Evolutionary conservation across 2,113 vertebrate species (phyloP).

Genomic region (Ochotona curzoniae): DNA sequence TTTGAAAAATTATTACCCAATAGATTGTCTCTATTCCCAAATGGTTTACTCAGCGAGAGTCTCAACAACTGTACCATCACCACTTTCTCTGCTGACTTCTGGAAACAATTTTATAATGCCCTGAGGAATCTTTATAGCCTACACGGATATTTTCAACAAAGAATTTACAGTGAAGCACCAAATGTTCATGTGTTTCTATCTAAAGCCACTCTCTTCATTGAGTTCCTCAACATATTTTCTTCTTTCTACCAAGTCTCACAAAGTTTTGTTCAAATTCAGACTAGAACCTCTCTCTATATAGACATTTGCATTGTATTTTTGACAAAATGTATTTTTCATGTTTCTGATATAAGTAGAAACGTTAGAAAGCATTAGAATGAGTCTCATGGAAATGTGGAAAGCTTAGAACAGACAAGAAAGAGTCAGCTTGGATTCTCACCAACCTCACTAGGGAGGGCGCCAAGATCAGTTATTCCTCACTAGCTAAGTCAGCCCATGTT

Average conservation of each 20-base stretch:
- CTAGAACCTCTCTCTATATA: not conserved
- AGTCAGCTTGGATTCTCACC: too few relatives aligned
- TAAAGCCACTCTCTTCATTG: constrained; percentile 41
- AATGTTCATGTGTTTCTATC: constrained; percentile 39
- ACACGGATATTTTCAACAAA: constrained; percentile 48
- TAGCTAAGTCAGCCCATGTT: too few relatives aligned
- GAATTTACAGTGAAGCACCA: constrained; percentile 45
- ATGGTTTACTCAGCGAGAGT: constrained; percentile 54
- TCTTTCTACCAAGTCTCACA: not conserved
- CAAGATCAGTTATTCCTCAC: too few relatives aligned
- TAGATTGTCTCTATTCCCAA: constrained; percentile 60
- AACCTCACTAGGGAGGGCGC: too few relatives aligned
- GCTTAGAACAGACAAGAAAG: too few relatives aligned
- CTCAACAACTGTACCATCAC: constrained; percentile 53
- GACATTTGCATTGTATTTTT: too few relatives aligned
- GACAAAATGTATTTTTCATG: not conserved
- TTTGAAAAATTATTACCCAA: constrained; percentile 68
- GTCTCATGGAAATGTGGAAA: too few relatives aligned
- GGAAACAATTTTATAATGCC: constrained; percentile 44
- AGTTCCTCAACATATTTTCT: constrained; percentile 5
- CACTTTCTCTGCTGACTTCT: constrained; percentile 54
- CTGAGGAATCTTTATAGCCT: constrained; percentile 2
- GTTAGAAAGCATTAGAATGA: too few relatives aligned
- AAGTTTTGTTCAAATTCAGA: constrained; percentile 50
- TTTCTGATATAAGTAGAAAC: not conserved